Evolutionary conservation across 1,140 invertebrate species (phyloP), one percentile per base, ranked within the genome.

Genomic region (Ephestia elutella): DNA sequence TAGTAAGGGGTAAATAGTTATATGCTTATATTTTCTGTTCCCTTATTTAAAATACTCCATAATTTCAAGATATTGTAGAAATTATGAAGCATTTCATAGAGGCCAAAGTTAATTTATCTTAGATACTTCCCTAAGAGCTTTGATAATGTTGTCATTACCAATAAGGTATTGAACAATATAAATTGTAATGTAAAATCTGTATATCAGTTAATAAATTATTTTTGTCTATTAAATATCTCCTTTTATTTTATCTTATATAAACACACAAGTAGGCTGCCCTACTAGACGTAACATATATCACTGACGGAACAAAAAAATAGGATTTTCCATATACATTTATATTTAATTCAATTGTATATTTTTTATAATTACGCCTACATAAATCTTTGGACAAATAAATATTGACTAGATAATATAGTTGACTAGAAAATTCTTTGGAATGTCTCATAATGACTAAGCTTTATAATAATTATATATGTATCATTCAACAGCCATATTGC

Each of bases 361-460:
- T 38, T n/a, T 15, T 15, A 44, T 44, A 44, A 44, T 17, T 44
- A 44, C 38, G 15, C 38, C 38, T 44, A 44, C 38, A 15, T 44
- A 44, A 15, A 44, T 44, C 38, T 44, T 44, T 44, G n/a, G 7
- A 15, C 15, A 15, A 44, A 53, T 53, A 20, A 50, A 53, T 20
- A 25, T n/a, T 53, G 50, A 53, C 50, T 53, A 53, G 50, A 53
- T n/a, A 53, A 25, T 53, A 53, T 53, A 25, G 49, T 58, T 53
- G 63, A 65, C 63, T 65, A 65, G 63, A 65, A 51, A 61, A 54
- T 55, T 54, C 48, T 62, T 25, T 59, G 57, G 57, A 62, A 57
- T 53, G 60, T 18, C 20, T 55, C 11, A 15, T 49, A 55, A 32
- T 44, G 7, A 44, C 38, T 44, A n/a, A n/a, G n/a, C n/a, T n/a